A percentile compares a stretch with the other conserved stretches of the same genome.
Conservation (phyloP, 2,888 invertebrate species). For the Euspilapteryx auroguttella region DNA sequence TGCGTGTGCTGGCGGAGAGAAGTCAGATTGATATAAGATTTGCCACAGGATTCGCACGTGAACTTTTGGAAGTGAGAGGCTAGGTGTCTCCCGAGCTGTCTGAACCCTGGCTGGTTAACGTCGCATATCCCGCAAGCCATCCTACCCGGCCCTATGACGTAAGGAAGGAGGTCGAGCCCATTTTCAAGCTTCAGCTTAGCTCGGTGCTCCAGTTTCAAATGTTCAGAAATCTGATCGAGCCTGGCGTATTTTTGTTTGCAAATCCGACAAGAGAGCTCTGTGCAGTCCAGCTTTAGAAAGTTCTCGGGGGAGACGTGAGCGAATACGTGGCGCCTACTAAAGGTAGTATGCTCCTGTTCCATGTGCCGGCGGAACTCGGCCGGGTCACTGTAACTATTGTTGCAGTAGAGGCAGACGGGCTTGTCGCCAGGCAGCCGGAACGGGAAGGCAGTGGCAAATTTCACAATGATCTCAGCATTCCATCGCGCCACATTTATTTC, state of each 20-base stretch:
- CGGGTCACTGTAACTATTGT: constrained; percentile 30
- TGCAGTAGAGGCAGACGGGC: constrained; percentile 42
- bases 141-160: constrained; percentile 18
- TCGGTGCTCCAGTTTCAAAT: constrained; percentile 8
- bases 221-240: constrained; percentile 7
- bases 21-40: constrained; percentile 33
- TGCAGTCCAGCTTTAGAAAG: constrained; percentile 1
- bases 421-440: constrained; percentile 32
- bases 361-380: constrained; percentile 26
- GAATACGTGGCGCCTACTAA: constrained; percentile 10
- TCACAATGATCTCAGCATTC: constrained; percentile 39
- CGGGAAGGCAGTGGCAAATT: constrained; percentile 38
- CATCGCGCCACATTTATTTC: constrained; percentile 18
- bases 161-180: constrained; percentile 9
- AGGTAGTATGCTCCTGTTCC: constrained; percentile 18
- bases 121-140: constrained; percentile 27
- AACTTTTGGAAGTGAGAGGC: constrained; percentile 34
- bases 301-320: constrained; percentile 5
- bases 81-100: constrained; percentile 37
- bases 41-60: constrained; percentile 44
- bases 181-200: constrained; percentile 5
- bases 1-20: constrained; percentile 29
- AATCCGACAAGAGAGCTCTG: constrained; percentile 5
- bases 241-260: constrained; percentile 3
- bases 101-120: constrained; percentile 22